A percentile compares a stretch with the other conserved stretches of the same genome.
These are phyloP conservation scores for Fregetta grallaria DNA, from an alignment of 2,113 vertebrate genomes.

Conservation along the genomic window DNA sequence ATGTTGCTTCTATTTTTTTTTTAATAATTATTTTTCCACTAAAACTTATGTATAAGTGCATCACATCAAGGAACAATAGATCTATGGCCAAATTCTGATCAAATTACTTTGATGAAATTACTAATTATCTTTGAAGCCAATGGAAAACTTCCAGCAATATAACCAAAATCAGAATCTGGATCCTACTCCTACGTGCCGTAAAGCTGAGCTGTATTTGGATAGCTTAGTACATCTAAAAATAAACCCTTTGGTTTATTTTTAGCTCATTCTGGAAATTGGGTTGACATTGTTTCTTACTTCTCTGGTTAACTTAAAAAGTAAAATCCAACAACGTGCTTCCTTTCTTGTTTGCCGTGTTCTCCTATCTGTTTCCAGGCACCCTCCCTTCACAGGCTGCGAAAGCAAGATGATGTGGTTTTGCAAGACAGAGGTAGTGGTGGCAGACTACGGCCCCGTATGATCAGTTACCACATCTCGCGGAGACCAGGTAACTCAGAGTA, in stretches of 20 bases:
- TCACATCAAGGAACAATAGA: neutral
- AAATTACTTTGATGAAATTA: constrained; percentile 2
- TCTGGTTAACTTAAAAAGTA: neutral
- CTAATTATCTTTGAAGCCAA: neutral
- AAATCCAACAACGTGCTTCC: neutral
- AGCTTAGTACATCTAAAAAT: constrained; percentile 32
- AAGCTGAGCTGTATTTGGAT: constrained; percentile 18
- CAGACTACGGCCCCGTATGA: neutral
- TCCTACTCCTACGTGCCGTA: neutral
- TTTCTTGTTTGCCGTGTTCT: neutral
- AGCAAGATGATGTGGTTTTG: neutral
- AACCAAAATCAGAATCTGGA: constrained; percentile 26
- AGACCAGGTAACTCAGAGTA: neutral
- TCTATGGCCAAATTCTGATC: neutral
- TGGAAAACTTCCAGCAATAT: neutral
- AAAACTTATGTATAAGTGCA: neutral
- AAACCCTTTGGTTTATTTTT: constrained; percentile 30
- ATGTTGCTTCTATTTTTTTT: neutral
- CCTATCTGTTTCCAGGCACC: neutral
- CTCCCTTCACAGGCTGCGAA: neutral
- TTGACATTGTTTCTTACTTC: constrained; percentile 30
- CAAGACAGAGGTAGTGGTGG: neutral
- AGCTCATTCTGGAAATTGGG: constrained; percentile 18
- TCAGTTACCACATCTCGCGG: neutral
- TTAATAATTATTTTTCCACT: neutral